Evolutionary conservation across 2,113 vertebrate species (phyloP), one percentile per base, ranked within the genome.

Genomic region (Ancistrus triradiatus): DNA sequence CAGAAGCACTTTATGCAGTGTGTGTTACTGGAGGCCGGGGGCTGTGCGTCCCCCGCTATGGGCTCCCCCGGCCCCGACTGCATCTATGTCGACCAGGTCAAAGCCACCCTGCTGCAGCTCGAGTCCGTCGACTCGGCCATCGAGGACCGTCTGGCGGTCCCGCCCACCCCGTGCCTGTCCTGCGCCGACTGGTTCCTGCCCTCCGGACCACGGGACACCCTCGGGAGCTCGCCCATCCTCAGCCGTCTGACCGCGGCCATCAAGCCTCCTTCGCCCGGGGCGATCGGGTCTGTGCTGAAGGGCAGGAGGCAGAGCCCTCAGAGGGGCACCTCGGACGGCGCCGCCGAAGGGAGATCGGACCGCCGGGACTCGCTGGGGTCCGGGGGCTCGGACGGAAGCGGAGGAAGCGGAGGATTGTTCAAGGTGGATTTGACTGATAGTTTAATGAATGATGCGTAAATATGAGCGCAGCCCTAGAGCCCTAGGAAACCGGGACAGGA

Each of bases 11-110:
- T 90, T 17, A 83, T 96, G 85, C 81, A 97, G 75, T 95, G 93
- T 81, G 92, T 95, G 21, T 79, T 99, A 69, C 78, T 99, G 53
- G 94, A 98, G 78, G 91, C 92, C 1, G 94, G 91, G 6, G 92
- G 95, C 1, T 93, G 93, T 57, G 81, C 94, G 1, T 91, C 91
- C 5, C 84, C 82, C 56, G 90, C 90, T 19, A 9, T 82, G 65
- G 93, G 88, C 38, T 87, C 88, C 70, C 91, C 92, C 4, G 94
- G 93, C 47, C 96, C 96, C 0, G 94, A 99, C 40, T 95, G 87
- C 33, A 84, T 97, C 19, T 99, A 98, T 1, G 90, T 99, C 6
- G 95, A 98, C 75, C 95, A 98, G 75, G 91, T 91, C 49, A 96
- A 92, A 80, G 87, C 92, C 50, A 91, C 92, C 1, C 84, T 99